Evolutionary conservation across 2,797 vertebrate genomes (phyloP), one percentile per base, ranked within the genome.

Genomic region (Acrossocheilus fasciatus): DNA sequence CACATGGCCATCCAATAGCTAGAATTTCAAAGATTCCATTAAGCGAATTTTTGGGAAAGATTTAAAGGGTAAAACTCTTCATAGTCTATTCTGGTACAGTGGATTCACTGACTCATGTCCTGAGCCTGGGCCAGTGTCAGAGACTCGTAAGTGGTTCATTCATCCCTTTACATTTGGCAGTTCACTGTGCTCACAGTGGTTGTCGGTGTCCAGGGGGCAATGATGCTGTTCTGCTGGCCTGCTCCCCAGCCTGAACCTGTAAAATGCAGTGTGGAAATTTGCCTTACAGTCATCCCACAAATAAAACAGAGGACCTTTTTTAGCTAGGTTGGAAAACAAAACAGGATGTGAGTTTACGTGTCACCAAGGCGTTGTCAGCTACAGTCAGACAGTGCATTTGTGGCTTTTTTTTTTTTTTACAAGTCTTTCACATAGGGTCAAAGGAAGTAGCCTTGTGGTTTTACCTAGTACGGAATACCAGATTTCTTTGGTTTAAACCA

Each of bases 351-450:
- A 68, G 15, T 68, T 36, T 36, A 50, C 69, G 72, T 62, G 90
- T 89, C 87, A 83, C 93, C 93, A 93, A 92, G 92, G 91, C 83
- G 87, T 92, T 92, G 92, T 94, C 93, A 91, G 89, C 92, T 92
- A 91, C 86, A 93, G 90, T 92, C 93, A 86, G 92, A 92, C 90
- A 87, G 82, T 91, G 90, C 88, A 89, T 91, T 94, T 94, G 91
- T 7, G 89, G 89, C 77, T 7, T 41, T 41, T 41, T 7, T 41
- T 41, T 41, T 90, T 83, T 92, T 64, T 94, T 93, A 93, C 84
- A 82, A 92, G 91, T 18, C 54, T 91, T 88, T 66, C 41, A 88
- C 86, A 81, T 41, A 2, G 81, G 50, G 75, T 90, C 34, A 82
- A 81, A 82, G 91, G 91, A 94, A 92, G 93, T 92, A 91, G 91